These are phyloP conservation scores for Pelochelys cantorii DNA, from an alignment of 2,797 vertebrate species.

Conservation along the genomic window DNA sequence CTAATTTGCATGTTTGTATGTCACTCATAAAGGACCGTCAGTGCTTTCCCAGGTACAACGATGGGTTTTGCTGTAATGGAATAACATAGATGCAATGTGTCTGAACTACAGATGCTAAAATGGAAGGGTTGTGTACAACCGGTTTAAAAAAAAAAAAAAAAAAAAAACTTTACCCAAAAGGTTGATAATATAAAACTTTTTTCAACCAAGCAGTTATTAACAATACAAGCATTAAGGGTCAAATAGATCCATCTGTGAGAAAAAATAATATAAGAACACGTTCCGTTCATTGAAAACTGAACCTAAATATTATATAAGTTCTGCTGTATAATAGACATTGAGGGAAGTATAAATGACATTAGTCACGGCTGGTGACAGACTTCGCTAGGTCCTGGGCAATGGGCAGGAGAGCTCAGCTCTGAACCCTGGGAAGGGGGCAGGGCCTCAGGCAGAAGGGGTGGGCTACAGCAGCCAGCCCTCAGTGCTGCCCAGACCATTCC, in stretches of 20 bases:
- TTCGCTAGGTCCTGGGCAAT: too few species aligned
- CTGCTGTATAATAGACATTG: background rate
- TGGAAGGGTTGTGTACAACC: background rate
- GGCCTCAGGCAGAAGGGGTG: too few species aligned
- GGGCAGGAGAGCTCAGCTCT: too few species aligned
- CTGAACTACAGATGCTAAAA: background rate
- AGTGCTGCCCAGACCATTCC: too few species aligned
- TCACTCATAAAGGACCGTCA: background rate
- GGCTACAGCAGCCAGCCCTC: too few species aligned
- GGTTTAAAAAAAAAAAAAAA: background rate
- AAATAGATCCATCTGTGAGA: background rate
- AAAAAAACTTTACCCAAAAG: background rate
- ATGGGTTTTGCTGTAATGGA: background rate
- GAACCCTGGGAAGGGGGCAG: too few species aligned
- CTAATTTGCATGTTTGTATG: background rate
- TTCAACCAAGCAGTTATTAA: background rate
- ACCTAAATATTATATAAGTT: background rate
- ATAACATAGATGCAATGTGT: background rate
- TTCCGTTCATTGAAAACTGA: background rate
- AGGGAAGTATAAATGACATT: background rate
- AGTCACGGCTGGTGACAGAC: too few species aligned
- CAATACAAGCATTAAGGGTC: background rate
- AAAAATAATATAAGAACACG: background rate
- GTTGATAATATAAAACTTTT: background rate
- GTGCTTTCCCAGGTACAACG: background rate